Evolutionary conservation across 1,140 invertebrate species (phyloP).

Genomic region (Sitodiplosis mosellana): DNA sequence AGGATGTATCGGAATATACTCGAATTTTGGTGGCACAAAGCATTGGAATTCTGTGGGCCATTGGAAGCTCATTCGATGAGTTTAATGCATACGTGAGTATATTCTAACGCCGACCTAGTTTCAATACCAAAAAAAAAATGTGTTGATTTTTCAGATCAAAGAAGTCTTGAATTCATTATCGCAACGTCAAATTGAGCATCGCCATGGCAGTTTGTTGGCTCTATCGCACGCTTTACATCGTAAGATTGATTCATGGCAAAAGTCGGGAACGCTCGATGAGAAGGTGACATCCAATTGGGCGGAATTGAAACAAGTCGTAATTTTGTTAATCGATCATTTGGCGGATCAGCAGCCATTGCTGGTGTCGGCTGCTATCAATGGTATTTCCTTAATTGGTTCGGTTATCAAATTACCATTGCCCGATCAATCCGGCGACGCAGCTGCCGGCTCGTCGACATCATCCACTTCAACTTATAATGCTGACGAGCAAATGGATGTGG

Average conservation of each 20-base stretch:
- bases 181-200: slow-evolving; percentile 19
- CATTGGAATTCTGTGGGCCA: slow-evolving; percentile 19
- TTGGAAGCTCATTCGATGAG: slow-evolving; percentile 13
- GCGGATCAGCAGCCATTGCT: slow-evolving; percentile 19
- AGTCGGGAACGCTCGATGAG: slow-evolving; percentile 5
- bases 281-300: slow-evolving; percentile 10
- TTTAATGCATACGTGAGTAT: slow-evolving; percentile 13
- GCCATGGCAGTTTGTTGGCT: slow-evolving; percentile 21
- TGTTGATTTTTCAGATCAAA: slow-evolving; percentile 6
- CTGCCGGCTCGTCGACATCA: not conserved
- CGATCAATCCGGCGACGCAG: not conserved
- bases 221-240: slow-evolving; percentile 19
- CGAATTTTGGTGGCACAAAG: slow-evolving; percentile 19
- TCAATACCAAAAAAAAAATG: too few species aligned
- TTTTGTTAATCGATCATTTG: slow-evolving; percentile 15
- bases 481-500: slow-evolving; percentile 14
- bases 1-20: slow-evolving; percentile 21
- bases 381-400: slow-evolving; percentile 23
- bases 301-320: slow-evolving; percentile 17
- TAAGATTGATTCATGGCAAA: slow-evolving; percentile 11
- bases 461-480: slow-evolving; percentile 11
- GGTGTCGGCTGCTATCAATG: slow-evolving; percentile 21
- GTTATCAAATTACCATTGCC: slow-evolving; percentile 19
- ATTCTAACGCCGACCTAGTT: too few species aligned
- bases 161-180: slow-evolving; percentile 14